These are phyloP conservation scores for Ruditapes philippinarum DNA, from an alignment of 1,140 invertebrate species.

Conservation along the genomic window DNA sequence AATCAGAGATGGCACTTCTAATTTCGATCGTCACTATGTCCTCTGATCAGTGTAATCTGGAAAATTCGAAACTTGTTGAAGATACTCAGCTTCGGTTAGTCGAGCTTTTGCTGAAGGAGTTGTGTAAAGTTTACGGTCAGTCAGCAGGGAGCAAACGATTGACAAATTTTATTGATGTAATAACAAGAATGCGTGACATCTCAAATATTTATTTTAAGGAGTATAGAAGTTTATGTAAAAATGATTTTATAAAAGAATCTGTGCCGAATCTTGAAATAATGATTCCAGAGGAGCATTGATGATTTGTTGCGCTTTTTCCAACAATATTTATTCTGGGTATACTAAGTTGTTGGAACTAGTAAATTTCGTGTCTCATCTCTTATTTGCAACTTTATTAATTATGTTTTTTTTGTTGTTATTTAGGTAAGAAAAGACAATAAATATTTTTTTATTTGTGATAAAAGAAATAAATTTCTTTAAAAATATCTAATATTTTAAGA, in stretches of 20 bases:
- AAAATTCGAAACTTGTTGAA: constrained; percentile 37
- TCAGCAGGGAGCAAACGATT: constrained; percentile 12
- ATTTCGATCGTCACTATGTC: constrained; percentile 24
- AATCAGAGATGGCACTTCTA: constrained; percentile 46
- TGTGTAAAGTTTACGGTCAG: not conserved
- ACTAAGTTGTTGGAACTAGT: no score
- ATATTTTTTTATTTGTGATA: no score
- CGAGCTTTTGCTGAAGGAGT: constrained; percentile 5
- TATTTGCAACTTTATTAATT: no score
- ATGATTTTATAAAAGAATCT: constrained; percentile 34
- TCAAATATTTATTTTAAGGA: constrained; percentile 43
- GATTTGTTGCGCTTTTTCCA: no score
- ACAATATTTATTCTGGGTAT: no score
- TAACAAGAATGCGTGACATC: constrained; percentile 30
- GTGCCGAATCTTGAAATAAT: constrained; percentile 6
- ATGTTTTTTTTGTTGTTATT: no score
- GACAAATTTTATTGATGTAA: constrained; percentile 19
- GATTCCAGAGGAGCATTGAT: constrained; percentile 29
- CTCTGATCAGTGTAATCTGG: constrained; percentile 48
- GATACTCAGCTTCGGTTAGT: constrained; percentile 17
- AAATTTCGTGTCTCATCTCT: no score
- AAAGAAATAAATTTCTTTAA: no score
- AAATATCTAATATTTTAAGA: no score
- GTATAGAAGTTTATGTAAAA: constrained; percentile 41
- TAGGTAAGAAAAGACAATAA: no score